Evolutionary conservation across 2,888 invertebrate species (phyloP).

Genomic region (Synergus itoensis): DNA sequence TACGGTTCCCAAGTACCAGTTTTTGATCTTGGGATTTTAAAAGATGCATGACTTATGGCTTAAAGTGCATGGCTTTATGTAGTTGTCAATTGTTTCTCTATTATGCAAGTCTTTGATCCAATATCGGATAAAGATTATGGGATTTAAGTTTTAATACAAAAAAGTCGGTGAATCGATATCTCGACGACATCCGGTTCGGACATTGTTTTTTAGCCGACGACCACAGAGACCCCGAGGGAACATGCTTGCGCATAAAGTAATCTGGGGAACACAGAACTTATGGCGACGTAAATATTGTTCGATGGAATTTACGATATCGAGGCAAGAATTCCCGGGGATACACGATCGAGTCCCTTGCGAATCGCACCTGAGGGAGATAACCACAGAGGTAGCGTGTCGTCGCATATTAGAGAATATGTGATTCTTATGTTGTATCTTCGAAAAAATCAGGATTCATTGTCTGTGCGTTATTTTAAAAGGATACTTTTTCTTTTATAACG

Average conservation of each 20-base stretch:
- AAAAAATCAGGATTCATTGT: not conserved
- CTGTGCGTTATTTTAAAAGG: not conserved
- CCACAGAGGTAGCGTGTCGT: constrained; percentile 1
- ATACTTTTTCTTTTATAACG: not conserved
- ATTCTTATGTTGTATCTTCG: not conserved
- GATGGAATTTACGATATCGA: constrained; percentile 39
- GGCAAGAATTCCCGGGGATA: constrained; percentile 29
- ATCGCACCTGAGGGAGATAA: constrained; percentile 33
- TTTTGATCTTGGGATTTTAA: too few species aligned
- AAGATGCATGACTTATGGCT: too few species aligned
- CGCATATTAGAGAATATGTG: constrained; percentile 20
- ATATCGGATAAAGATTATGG: not conserved
- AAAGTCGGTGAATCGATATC: constrained; percentile 25
- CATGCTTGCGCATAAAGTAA: constrained; percentile 34
- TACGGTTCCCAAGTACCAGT: too few species aligned
- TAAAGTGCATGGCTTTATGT: too few species aligned
- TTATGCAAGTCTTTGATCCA: too few species aligned
- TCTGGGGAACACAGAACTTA: constrained; percentile 33
- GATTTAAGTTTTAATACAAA: not conserved
- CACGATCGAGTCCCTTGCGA: constrained; percentile 28
- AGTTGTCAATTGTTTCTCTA: too few species aligned
- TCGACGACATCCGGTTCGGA: constrained; percentile 21
- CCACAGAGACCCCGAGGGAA: constrained; percentile 32
- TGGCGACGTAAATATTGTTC: constrained; percentile 40
- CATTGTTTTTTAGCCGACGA: constrained; percentile 32